Base-by-base conservation (phyloP, 2,113 vertebrate species). In the Colius striatus region DNA sequence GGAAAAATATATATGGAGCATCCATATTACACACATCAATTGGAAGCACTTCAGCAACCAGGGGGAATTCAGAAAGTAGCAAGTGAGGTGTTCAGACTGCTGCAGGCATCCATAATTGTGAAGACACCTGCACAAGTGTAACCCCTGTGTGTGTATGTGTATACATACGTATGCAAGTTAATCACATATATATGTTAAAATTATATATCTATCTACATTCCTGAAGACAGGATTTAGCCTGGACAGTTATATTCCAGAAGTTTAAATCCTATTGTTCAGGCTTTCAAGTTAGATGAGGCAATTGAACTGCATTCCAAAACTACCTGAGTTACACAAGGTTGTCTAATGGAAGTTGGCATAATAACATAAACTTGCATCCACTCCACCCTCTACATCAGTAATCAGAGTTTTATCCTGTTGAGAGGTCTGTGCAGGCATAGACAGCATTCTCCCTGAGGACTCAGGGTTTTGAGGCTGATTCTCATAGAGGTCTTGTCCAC, bases 11-110 rank as follows among this genome's bases (percentile, higher is more conserved):
- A 94, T 73, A 77, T 0, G 5, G 45, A 95, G 80, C 92, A 89
- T 90, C 94, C 55, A 79, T 93, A 96, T 93, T 96, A 96, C 74
- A 93, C 85, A 93, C 87, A 95, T 95, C 95, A 94, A 26, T 41
- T 78, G 85, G 76, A 92, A 93, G 80, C 57, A 88, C 65, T 75
- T 84, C 92, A 84, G 80, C 84, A 92, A 83, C 92, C 57, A 71
- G 41, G 41, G 82, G 90, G 72, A 75, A 84, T 84, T 90, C 54
- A 57, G 67, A 76, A n/a, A 92, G 85, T 10, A 67, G 67, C 51
- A 90, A 90, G 81, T 45, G 76, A 94, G 66, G 86, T 89, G 73
- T 75, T 94, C 43, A 66, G 63, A 61, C 41, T 77, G 79, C 72
- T 91, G 82, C 53, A 80, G 76, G 72, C n/a, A 2, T 60, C 50